These are phyloP conservation scores for Galaxea fascicularis DNA, from an alignment of 92 coral and sea anemone genomes.

Conservation along the genomic window DNA sequence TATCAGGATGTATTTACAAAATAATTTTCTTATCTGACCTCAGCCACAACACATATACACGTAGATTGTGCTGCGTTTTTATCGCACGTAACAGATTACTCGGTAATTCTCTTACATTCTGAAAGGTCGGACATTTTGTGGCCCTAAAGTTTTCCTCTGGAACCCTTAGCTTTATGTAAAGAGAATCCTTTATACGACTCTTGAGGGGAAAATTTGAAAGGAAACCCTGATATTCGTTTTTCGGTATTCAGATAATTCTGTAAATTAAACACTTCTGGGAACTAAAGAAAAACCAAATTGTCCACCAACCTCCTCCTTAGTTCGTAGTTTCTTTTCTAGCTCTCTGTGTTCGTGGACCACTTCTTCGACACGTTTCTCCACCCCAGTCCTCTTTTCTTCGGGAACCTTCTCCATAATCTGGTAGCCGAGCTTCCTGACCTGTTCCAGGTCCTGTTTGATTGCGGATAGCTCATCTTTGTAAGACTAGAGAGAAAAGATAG, in stretches of 20 bases:
- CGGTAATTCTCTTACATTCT: too few relatives aligned
- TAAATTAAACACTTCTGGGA: background rate
- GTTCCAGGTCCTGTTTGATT: constrained; percentile 86
- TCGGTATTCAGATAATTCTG: background rate
- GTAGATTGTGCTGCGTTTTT: too few relatives aligned
- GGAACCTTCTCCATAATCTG: constrained; percentile 85
- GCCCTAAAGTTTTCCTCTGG: background rate
- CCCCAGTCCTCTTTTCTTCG: constrained; percentile 83
- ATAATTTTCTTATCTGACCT: too few relatives aligned
- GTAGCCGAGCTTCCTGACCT: constrained; percentile 83
- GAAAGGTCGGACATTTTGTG: too few relatives aligned
- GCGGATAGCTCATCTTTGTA: constrained; percentile 85
- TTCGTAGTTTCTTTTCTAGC: constrained; percentile 83
- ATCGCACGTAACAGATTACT: too few relatives aligned
- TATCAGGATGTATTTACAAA: too few relatives aligned
- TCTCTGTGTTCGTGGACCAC: constrained; percentile 91
- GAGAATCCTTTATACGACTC: too few relatives aligned
- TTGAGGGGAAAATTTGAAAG: too few relatives aligned
- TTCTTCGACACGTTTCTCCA: constrained; percentile 91
- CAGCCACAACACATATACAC: too few relatives aligned
- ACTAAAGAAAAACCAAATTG: background rate
- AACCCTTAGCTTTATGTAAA: too few relatives aligned
- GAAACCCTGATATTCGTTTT: background rate
- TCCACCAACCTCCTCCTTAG: constrained; percentile 85
- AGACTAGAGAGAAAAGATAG: constrained; percentile 57